Evolutionary conservation across 2,888 invertebrate genomes (phyloP), one percentile per base, ranked within the genome.

Genomic region (Epiperipatus broadwayi): DNA sequence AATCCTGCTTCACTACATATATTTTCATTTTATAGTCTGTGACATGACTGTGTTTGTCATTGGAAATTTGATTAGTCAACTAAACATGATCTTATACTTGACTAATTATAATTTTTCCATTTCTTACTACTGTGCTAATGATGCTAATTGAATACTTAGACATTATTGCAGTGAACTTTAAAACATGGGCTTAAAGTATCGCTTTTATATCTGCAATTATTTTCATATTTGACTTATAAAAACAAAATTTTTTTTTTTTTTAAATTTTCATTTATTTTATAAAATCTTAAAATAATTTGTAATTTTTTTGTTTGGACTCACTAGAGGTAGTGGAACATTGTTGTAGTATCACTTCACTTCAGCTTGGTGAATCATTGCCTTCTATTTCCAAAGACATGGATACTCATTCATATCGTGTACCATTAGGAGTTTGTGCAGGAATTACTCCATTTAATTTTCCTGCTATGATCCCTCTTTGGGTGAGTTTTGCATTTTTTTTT

Each of bases 371-470:
- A 64, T 77, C 83, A 10, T 71, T 91, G 48, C 73, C 71, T 28
- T 69, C 70, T 48, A 78, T 87, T 22, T 78, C 93, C 4, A 85
- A 79, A 52, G 68, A 97, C 56, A 91, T 99, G 89, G 97, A 99
- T 60, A 85, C 85, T 1, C 73, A 80, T 48, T 83, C 87, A 7
- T 80, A 83, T 58, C 76, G 85, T 48, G 65, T 81, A 33, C 97
- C 97, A 0, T 64, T 97, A 2, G 97, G 97, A 29, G 81, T 91
- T 2, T 79, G 78, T 15, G 85, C 78, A 52, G 91, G 93, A 35
- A 87, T 95, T 50, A 80, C 87, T n/a, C 93, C 93, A 0, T 95
- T 95, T 61, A 95, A 95, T 61, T 97, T 95, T 62, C 97, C 97
- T 0, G 95, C 95, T 21, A 97, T 97, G 97, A 91, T 97, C 49